Percentiles rank a stretch among this genome's conserved stretches.
Conservation (phyloP, 2,888 invertebrate genomes). For the Leptopilina drosophilae region DNA sequence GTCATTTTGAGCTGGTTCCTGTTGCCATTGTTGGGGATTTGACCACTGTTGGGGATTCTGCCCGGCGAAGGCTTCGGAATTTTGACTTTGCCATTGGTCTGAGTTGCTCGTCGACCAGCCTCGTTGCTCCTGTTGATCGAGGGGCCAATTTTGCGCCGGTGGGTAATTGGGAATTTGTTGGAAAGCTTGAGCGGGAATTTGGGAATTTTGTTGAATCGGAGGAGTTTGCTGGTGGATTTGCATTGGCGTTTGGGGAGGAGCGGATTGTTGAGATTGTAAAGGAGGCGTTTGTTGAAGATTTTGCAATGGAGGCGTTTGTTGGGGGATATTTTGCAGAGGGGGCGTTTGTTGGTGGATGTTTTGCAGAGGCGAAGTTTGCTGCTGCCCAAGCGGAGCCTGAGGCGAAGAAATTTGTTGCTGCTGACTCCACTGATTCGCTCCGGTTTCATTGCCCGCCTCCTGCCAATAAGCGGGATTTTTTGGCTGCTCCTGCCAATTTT, state of each 20-base stretch:
- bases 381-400: neutral
- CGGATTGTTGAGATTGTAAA: slow-evolving; percentile 8
- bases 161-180: slow-evolving; percentile 13
- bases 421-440: slow-evolving; percentile 41
- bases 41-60: slow-evolving; percentile 44
- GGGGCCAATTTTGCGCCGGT: slow-evolving; percentile 53
- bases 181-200: slow-evolving; percentile 47
- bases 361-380: neutral
- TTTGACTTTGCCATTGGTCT: slow-evolving; percentile 64
- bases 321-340: neutral
- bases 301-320: neutral
- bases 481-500: slow-evolving; percentile 67
- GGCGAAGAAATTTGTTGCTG: neutral
- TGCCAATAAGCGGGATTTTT: slow-evolving; percentile 64
- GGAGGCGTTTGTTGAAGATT: neutral
- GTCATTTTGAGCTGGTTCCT: slow-evolving; percentile 41
- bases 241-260: neutral
- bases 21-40: slow-evolving; percentile 46
- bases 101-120: slow-evolving; percentile 53
- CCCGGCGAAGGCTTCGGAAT: slow-evolving; percentile 57
- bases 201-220: neutral
- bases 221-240: neutral
- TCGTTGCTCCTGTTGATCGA: slow-evolving; percentile 6
- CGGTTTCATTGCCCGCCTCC: slow-evolving; percentile 55
- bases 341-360: neutral